A percentile compares a stretch with the other conserved stretches of the same genome.
Evolutionary conservation across 92 coral and sea anemone genomes (phyloP).

Genomic region (Heliopora coerulea): DNA sequence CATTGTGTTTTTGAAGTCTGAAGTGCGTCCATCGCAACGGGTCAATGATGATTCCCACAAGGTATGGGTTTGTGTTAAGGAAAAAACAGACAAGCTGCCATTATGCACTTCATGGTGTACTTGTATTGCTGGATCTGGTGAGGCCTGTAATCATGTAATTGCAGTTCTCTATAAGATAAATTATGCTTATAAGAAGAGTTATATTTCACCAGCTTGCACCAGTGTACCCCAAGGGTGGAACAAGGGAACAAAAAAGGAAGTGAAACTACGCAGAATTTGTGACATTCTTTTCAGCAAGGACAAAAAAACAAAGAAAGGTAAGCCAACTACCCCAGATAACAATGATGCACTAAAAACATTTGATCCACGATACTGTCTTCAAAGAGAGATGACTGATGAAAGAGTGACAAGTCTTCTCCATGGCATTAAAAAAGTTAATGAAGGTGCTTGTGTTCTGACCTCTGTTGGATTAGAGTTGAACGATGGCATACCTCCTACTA

Average conservation of each 20-base stretch:
- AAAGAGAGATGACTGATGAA: conserved; percentile 39
- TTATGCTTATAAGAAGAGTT: conserved; percentile 7
- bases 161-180: conserved; percentile 17
- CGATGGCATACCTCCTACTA: conserved; percentile 48
- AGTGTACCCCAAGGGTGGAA: conserved; percentile 23
- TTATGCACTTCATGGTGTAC: too few species aligned
- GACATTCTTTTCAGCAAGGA: neutral
- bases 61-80: too few species aligned
- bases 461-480: conserved; percentile 42
- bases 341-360: conserved; percentile 16
- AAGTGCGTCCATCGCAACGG: too few species aligned
- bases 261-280: neutral
- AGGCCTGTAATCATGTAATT: conserved; percentile 21
- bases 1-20: too few species aligned
- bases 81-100: too few species aligned
- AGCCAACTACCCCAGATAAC: neutral
- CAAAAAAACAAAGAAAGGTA: conserved; percentile 5
- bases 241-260: conserved; percentile 22
- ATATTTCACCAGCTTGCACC: conserved; percentile 25
- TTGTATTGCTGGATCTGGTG: conserved; percentile 6
- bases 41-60: too few species aligned
- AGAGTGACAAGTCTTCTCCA: conserved; percentile 34
- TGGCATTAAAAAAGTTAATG: conserved; percentile 41
- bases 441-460: conserved; percentile 48
- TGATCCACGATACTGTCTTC: conserved; percentile 39